phyloP scores from a whole-genome alignment of 2,888 invertebrate genomes.

The Phortica okadai region DNA sequence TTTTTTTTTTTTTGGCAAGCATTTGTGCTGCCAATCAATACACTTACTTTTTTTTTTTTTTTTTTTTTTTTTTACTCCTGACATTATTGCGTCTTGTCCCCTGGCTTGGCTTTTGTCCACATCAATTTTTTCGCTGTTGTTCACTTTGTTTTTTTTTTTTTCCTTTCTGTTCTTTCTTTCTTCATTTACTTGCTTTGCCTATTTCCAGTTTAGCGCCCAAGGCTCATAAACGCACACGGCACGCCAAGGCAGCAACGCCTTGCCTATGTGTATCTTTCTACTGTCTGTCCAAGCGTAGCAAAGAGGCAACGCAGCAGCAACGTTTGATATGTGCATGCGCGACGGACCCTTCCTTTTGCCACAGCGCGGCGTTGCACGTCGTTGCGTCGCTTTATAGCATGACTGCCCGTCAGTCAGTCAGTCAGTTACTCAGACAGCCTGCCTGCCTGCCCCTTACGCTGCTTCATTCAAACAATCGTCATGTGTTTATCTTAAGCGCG shows the following conservation, averaged over 20 bases:
- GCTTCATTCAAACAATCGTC: conserved; percentile 21
- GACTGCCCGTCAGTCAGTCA: background rate
- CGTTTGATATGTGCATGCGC: too few species aligned
- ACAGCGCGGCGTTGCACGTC: background rate
- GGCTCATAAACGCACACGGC: background rate
- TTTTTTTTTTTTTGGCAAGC: background rate
- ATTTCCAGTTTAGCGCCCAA: conserved; percentile 5
- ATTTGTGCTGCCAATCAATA: background rate
- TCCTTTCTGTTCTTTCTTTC: background rate
- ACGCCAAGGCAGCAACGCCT: background rate
- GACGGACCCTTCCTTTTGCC: background rate
- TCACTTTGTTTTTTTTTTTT: background rate
- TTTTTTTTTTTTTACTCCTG: background rate
- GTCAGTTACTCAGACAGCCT: background rate
- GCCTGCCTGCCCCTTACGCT: background rate
- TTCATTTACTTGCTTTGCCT: background rate
- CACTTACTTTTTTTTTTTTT: background rate
- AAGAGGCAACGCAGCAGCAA: background rate
- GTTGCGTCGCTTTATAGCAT: background rate
- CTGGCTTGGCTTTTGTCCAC: background rate
- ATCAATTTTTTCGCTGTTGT: background rate
- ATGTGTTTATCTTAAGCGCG: conserved; percentile 36
- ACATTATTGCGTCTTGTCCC: background rate
- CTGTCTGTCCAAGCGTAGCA: conserved; percentile 11
- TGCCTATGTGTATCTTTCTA: background rate